A percentile compares a stretch with the other conserved stretches of the same genome.
These are phyloP conservation scores for Sclerodermus sp. DNA, from an alignment of 2,888 invertebrate genomes.

Conservation along the genomic window DNA sequence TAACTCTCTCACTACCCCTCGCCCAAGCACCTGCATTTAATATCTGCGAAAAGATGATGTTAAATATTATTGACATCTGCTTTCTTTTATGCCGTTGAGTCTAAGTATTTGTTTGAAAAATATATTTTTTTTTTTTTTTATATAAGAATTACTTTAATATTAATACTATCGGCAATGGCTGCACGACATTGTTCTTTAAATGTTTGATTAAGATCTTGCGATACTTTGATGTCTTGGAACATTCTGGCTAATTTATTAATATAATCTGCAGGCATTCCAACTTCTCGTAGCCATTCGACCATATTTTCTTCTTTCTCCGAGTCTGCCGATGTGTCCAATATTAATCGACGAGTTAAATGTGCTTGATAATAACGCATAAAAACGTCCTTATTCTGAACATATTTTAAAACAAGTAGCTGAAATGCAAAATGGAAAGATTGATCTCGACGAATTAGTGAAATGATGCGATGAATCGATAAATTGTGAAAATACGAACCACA, in stretches of 20 bases:
- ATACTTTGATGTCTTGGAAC: conserved; percentile 97
- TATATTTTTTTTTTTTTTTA: background rate
- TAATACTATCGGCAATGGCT: conserved; percentile 86
- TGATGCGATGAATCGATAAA: no score
- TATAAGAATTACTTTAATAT: conserved; percentile 91
- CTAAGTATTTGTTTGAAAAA: background rate
- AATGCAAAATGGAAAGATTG: conserved; percentile 27
- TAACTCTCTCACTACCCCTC: conserved; percentile 88
- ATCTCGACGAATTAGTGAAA: background rate
- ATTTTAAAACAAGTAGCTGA: conserved; percentile 89
- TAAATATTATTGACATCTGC: conserved; percentile 7
- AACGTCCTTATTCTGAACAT: conserved; percentile 99
- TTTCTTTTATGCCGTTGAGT: no score
- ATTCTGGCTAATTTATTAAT: conserved; percentile 97
- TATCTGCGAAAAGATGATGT: conserved; percentile 64
- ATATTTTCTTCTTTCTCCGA: conserved; percentile 99
- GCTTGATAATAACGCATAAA: conserved; percentile 99
- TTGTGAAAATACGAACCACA: conserved; percentile 65
- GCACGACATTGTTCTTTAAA: conserved; percentile 78
- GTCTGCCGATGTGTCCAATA: conserved; percentile 97
- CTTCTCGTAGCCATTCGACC: conserved; percentile 97
- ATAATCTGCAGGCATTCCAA: conserved; percentile 99
- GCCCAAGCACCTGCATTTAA: conserved; percentile 99
- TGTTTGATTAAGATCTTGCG: conserved; percentile 93
- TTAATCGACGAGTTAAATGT: conserved; percentile 91